Conservation (phyloP, 2,888 invertebrate species). For the Lycophotia porphyrea region DNA sequence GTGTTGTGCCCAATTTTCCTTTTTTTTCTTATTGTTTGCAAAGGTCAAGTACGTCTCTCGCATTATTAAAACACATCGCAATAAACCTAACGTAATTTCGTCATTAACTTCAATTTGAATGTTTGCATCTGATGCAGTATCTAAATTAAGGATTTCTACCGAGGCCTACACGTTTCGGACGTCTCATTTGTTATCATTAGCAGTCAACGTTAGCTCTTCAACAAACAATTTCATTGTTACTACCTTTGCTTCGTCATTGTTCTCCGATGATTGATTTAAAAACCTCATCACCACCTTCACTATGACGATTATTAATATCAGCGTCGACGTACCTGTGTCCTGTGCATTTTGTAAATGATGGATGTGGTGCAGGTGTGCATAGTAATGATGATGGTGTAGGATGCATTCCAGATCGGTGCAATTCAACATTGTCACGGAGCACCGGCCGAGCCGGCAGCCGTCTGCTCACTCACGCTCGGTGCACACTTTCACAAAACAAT, state of each 20-base stretch:
- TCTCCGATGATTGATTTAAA: conserved; percentile 70
- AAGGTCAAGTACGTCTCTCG: conserved; percentile 81
- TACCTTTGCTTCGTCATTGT: conserved; percentile 78
- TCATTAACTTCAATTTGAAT: conserved; percentile 70
- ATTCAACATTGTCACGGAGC: conserved; percentile 92
- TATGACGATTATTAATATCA: conserved; percentile 52
- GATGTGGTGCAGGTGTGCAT: conserved; percentile 93
- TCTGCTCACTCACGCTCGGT: conserved; percentile 84
- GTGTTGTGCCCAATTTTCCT: conserved; percentile 73
- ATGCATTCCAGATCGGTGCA: conserved; percentile 95
- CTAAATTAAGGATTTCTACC: conserved; percentile 74
- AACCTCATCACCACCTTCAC: conserved; percentile 69
- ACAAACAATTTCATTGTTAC: conserved; percentile 84
- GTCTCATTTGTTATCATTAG: conserved; percentile 83
- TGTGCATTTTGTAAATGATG: conserved; percentile 92
- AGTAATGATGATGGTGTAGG: conserved; percentile 93
- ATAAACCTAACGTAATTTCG: conserved; percentile 62
- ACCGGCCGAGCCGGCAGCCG: conserved; percentile 80
- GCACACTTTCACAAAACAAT: conserved; percentile 90
- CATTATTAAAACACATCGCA: conserved; percentile 70
- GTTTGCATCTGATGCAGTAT: conserved; percentile 65
- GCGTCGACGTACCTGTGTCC: conserved; percentile 89
- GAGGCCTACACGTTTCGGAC: conserved; percentile 69
- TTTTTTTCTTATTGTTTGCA: conserved; percentile 75
- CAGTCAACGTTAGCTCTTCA: conserved; percentile 80